phyloP scores from a whole-genome alignment of 2,113 vertebrate species.

The Dicerorhinus sumatrensis region DNA sequence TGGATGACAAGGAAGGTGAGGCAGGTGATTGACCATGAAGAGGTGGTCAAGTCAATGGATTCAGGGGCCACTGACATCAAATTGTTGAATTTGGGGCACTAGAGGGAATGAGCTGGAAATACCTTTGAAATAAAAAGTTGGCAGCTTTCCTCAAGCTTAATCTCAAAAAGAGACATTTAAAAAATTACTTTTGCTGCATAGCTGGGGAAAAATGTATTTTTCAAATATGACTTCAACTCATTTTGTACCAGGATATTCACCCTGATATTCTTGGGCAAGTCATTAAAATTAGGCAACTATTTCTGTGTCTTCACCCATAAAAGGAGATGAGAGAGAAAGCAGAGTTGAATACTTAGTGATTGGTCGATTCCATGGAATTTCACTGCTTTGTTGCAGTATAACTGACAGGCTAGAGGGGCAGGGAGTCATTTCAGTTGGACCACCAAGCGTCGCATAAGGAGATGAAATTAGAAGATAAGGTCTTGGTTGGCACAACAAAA shows the following conservation, averaged over 20 bases:
- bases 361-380: not conserved
- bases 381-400: slow-evolving; percentile 36
- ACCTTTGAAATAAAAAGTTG: slow-evolving; percentile 49
- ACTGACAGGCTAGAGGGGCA: not conserved
- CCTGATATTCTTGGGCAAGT: slow-evolving; percentile 66
- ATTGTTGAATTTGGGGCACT: not conserved
- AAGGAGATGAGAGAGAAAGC: slow-evolving; percentile 63
- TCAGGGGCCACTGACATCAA: not conserved
- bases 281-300: slow-evolving; percentile 65
- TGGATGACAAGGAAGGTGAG: not conserved
- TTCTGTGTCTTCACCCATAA: slow-evolving; percentile 65
- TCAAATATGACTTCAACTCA: slow-evolving; percentile 53
- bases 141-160: slow-evolving; percentile 47
- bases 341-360: slow-evolving; percentile 44
- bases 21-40: not conserved
- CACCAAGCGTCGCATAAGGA: not conserved
- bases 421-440: slow-evolving; percentile 22
- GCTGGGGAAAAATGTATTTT: slow-evolving; percentile 50
- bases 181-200: slow-evolving; percentile 50
- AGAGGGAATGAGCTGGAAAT: slow-evolving; percentile 3
- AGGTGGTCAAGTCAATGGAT: not conserved
- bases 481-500: slow-evolving; percentile 37
- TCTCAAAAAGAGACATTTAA: slow-evolving; percentile 65
- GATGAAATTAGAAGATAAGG: not conserved
- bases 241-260: slow-evolving; percentile 51